Conservation (phyloP, 2,888 invertebrate genomes). For the Tenthredo livida region DNA sequence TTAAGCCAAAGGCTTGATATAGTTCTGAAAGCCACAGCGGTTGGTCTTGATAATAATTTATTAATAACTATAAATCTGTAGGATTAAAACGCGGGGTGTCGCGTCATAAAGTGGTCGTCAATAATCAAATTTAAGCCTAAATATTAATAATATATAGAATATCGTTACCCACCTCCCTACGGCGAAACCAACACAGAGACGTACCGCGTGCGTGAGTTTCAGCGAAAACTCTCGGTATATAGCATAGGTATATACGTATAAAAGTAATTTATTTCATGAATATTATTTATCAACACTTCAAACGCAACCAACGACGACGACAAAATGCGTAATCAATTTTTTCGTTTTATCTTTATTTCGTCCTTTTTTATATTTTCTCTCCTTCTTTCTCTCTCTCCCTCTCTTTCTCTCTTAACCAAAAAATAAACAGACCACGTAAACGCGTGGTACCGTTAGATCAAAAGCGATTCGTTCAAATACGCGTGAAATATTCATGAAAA, state of each 20-base stretch:
- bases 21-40: neutral
- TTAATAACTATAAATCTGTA: neutral
- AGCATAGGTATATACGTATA: neutral
- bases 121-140: neutral
- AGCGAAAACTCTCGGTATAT: too few species aligned
- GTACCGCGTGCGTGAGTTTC: too few species aligned
- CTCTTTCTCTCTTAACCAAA: neutral
- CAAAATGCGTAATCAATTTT: slow-evolving; percentile 3
- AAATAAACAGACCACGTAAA: slow-evolving; percentile 4
- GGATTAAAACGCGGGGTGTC: neutral
- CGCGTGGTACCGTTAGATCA: neutral
- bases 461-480: neutral
- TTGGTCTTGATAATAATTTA: neutral
- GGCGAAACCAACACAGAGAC: too few species aligned
- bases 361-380: neutral
- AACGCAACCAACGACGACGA: neutral
- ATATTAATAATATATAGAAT: too few species aligned
- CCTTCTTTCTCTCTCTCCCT: neutral
- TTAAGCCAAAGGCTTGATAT: neutral
- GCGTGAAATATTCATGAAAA: slow-evolving; percentile 20
- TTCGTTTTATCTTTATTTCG: neutral
- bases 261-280: slow-evolving; percentile 18
- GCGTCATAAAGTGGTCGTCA: neutral
- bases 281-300: slow-evolving; percentile 22
- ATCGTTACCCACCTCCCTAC: too few species aligned